phyloP scores from a whole-genome alignment of 2,113 vertebrate species.

The Centropristis striata region DNA sequence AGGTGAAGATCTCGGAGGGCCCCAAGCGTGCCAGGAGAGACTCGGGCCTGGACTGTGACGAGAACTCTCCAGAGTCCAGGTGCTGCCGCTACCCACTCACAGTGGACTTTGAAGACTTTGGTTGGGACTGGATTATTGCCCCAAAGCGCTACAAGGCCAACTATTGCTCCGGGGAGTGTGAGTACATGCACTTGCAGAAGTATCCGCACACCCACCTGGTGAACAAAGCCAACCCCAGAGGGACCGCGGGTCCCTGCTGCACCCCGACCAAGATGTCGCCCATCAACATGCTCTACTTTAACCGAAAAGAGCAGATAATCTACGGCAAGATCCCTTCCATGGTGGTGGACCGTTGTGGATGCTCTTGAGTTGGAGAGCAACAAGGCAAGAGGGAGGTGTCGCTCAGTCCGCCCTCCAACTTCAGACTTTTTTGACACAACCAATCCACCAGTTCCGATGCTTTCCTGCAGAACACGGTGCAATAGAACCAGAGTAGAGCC shows the following conservation, averaged over 20 bases:
- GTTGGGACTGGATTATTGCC: constrained; percentile 99
- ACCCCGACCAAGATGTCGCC: constrained; percentile 99
- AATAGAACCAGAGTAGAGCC: constrained; percentile 83
- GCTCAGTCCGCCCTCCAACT: constrained; percentile 31
- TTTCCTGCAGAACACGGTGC: constrained; percentile 84
- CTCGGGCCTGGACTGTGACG: constrained; percentile 95
- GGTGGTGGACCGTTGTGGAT: constrained; percentile 99
- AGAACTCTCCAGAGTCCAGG: constrained; percentile 94
- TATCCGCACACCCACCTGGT: constrained; percentile 98
- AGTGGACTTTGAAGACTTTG: constrained; percentile 98
- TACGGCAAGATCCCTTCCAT: constrained; percentile 98
- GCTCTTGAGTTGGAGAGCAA: constrained; percentile 88
- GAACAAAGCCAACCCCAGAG: constrained; percentile 95
- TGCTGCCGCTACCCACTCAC: constrained; percentile 98
- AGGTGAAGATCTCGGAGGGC: constrained; percentile 95
- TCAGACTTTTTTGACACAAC: constrained; percentile 76
- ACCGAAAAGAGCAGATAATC: constrained; percentile 97
- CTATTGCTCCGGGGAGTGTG: constrained; percentile 98
- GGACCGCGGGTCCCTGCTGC: constrained; percentile 96
- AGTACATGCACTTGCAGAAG: constrained; percentile 98
- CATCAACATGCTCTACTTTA: constrained; percentile 99
- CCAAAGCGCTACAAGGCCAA: constrained; percentile 99
- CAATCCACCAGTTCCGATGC: constrained; percentile 77
- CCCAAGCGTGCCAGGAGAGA: constrained; percentile 92
- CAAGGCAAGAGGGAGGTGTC: constrained; percentile 18